Conservation (phyloP, 2,113 vertebrate genomes). For the Hydrolagus affinis region DNA sequence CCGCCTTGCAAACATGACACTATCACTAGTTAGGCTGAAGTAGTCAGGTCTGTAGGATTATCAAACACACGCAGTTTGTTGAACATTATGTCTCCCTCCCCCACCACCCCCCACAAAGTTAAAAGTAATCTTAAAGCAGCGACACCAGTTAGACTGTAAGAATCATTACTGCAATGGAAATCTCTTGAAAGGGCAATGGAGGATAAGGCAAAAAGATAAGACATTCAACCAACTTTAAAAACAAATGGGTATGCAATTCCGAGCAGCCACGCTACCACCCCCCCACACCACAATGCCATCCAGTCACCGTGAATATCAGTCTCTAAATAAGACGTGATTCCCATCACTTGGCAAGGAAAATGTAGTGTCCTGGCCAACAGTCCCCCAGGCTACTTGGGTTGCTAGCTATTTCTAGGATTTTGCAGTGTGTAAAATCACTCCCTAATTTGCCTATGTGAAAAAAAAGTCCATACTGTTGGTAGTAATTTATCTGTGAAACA, state of each 20-base stretch:
- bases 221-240: background rate
- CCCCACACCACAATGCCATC: too few species aligned
- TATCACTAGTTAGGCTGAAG: too few species aligned
- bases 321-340: too few species aligned
- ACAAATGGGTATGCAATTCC: background rate
- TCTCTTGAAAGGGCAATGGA: slow-evolving; percentile 2
- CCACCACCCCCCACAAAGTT: background rate
- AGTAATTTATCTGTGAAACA: background rate
- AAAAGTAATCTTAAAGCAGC: background rate
- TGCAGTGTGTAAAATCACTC: background rate
- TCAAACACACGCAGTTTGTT: background rate
- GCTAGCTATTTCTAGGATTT: background rate
- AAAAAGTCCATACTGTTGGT: background rate
- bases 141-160: background rate
- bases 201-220: too few species aligned
- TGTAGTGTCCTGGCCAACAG: background rate
- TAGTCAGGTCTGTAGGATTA: background rate
- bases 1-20: background rate
- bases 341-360: too few species aligned
- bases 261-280: too few species aligned
- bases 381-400: background rate
- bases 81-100: background rate
- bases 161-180: background rate
- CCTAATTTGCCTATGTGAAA: background rate
- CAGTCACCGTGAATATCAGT: too few species aligned